phyloP scores from a whole-genome alignment of 2,888 invertebrate genomes.

The Rhorus exstirpatorius region DNA sequence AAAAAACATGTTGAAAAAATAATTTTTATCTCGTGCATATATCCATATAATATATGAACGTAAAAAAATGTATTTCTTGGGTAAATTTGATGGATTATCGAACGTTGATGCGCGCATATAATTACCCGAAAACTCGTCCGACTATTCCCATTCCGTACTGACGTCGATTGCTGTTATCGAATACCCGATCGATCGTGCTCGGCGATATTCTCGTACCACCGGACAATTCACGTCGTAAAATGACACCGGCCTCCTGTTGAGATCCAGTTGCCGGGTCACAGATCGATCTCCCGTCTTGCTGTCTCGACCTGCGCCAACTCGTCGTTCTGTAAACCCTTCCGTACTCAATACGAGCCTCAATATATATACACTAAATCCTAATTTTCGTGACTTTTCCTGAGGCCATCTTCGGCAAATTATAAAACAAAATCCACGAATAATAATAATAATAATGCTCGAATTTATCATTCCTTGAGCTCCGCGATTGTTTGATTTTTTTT shows the following conservation, averaged over 20 bases:
- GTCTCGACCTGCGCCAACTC: constrained; percentile 82
- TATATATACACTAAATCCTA: constrained; percentile 40
- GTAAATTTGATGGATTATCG: constrained; percentile 7
- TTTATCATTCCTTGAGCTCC: no score
- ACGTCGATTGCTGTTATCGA: constrained; percentile 96
- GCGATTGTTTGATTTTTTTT: no score
- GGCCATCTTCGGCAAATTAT: constrained; percentile 31
- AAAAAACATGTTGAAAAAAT: no score
- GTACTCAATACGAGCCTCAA: constrained; percentile 69
- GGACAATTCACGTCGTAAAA: constrained; percentile 78
- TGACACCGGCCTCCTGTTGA: constrained; percentile 75
- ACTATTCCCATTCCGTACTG: constrained; percentile 94
- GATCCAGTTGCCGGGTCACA: constrained; percentile 70
- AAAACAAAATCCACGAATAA: no score
- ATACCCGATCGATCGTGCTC: constrained; percentile 93
- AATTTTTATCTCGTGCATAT: no score
- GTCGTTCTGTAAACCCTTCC: constrained; percentile 81
- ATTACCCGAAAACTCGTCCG: constrained; percentile 92
- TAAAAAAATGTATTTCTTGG: no score
- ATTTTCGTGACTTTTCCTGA: constrained; percentile 22
- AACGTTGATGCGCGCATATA: constrained; percentile 7
- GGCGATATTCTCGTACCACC: constrained; percentile 92
- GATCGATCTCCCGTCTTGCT: constrained; percentile 74
- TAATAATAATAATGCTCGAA: no score
- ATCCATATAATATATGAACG: not conserved